A percentile compares a stretch with the other conserved stretches of the same genome.
Conservation (phyloP, 2,888 invertebrate species). For the Cheilosia variabilis region DNA sequence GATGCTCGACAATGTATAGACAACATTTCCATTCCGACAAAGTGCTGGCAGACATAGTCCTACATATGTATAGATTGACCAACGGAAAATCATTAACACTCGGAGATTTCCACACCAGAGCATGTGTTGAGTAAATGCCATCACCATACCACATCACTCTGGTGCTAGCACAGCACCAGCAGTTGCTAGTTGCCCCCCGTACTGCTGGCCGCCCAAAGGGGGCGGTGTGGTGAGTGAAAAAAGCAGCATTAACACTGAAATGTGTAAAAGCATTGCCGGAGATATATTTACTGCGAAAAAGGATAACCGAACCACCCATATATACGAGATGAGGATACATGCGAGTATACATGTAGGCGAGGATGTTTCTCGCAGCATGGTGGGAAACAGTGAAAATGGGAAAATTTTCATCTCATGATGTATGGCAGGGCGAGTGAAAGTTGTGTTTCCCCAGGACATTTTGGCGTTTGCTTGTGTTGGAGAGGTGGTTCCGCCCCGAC, state of each 20-base stretch:
- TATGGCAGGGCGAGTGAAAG: constrained; percentile 58
- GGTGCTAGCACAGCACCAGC: not conserved
- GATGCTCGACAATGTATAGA: constrained; percentile 55
- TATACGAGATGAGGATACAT: constrained; percentile 23
- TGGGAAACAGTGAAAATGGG: constrained; percentile 66
- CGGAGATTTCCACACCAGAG: constrained; percentile 72
- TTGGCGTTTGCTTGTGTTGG: constrained; percentile 39
- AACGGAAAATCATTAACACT: constrained; percentile 75
- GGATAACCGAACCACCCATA: constrained; percentile 58
- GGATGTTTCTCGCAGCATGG: constrained; percentile 27
- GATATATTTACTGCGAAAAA: constrained; percentile 75
- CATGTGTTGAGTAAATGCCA: constrained; percentile 76
- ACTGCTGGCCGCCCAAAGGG: constrained; percentile 15
- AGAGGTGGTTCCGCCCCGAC: constrained; percentile 64
- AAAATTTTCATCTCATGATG: constrained; percentile 70
- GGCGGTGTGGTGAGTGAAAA: constrained; percentile 18
- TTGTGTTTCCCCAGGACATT: constrained; percentile 64
- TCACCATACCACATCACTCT: constrained; percentile 61
- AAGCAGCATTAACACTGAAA: constrained; percentile 70
- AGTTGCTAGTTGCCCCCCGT: constrained; percentile 14
- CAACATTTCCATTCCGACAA: constrained; percentile 3
- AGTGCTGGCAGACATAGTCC: not conserved
- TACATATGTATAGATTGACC: constrained; percentile 49
- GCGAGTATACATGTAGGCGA: not conserved
- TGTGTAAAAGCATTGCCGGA: constrained; percentile 73